These are phyloP conservation scores for Formica selysi DNA, from an alignment of 1,140 invertebrate genomes.

Conservation along the genomic window DNA sequence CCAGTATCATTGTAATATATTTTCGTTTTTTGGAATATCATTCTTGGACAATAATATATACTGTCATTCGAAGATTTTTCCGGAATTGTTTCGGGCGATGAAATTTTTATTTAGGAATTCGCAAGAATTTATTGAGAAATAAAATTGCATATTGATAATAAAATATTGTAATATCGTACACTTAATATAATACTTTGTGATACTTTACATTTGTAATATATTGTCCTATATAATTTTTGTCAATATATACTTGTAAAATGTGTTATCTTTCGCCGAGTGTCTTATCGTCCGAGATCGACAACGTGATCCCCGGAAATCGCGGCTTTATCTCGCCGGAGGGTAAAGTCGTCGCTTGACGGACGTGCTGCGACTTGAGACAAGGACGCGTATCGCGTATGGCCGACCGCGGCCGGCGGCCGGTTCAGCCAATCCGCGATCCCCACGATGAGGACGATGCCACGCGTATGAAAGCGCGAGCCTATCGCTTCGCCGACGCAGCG, in stretches of 20 bases:
- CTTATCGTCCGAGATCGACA: neutral
- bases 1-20: too few relatives aligned
- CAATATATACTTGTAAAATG: neutral
- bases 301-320: neutral
- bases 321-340: neutral
- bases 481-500: conserved; percentile 58
- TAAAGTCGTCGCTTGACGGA: neutral
- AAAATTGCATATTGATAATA: neutral
- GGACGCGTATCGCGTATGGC: neutral
- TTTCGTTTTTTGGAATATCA: too few relatives aligned
- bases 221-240: neutral
- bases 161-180: neutral
- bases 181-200: too few relatives aligned
- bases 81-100: too few relatives aligned
- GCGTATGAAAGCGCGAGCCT: conserved; percentile 74
- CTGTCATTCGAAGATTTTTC: too few relatives aligned
- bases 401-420: neutral
- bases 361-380: neutral
- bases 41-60: too few relatives aligned
- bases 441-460: conserved; percentile 84
- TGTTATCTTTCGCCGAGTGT: neutral
- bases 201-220: too few relatives aligned
- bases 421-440: conserved; percentile 83
- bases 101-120: too few relatives aligned
- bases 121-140: too few relatives aligned